phyloP scores from a whole-genome alignment of 2,797 vertebrate genomes.

The Acanthurus leucopareius region DNA sequence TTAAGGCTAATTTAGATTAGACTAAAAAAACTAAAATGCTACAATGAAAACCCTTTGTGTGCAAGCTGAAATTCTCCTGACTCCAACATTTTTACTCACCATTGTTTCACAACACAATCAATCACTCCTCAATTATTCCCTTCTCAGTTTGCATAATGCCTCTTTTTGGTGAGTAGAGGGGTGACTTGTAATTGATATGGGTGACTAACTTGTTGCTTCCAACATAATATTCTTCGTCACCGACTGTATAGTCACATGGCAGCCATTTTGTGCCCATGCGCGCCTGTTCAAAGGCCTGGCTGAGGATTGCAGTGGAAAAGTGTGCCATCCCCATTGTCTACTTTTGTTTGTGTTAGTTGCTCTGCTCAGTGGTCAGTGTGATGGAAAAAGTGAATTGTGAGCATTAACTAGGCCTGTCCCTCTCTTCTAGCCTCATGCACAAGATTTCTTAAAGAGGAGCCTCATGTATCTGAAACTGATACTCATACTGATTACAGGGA shows the following conservation, averaged over 20 bases:
- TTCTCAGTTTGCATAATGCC: conserved; percentile 61
- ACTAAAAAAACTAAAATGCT: background rate
- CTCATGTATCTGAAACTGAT: background rate
- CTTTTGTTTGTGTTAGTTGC: conserved; percentile 66
- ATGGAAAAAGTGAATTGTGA: conserved; percentile 33
- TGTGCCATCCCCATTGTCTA: conserved; percentile 62
- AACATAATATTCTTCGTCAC: conserved; percentile 66
- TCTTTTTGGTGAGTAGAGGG: conserved; percentile 52
- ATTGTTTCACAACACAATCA: conserved; percentile 44
- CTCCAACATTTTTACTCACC: conserved; percentile 28
- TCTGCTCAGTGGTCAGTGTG: conserved; percentile 37
- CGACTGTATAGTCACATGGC: conserved; percentile 69
- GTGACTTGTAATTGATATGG: conserved; percentile 69
- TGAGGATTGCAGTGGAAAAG: conserved; percentile 53
- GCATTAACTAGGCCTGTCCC: conserved; percentile 1
- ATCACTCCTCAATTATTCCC: conserved; percentile 46
- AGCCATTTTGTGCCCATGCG: conserved; percentile 81
- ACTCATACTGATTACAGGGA: conserved; percentile 1
- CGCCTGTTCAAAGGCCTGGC: conserved; percentile 65
- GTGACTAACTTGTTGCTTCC: conserved; percentile 71
- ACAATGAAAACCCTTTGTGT: conserved; percentile 14
- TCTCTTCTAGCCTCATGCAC: background rate
- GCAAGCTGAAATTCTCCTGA: conserved; percentile 30
- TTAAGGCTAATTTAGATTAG: background rate
- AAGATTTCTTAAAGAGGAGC: background rate